These are phyloP conservation scores for Caenorhabditis imperialis DNA, from an alignment of 2,888 invertebrate species.

Conservation along the genomic window DNA sequence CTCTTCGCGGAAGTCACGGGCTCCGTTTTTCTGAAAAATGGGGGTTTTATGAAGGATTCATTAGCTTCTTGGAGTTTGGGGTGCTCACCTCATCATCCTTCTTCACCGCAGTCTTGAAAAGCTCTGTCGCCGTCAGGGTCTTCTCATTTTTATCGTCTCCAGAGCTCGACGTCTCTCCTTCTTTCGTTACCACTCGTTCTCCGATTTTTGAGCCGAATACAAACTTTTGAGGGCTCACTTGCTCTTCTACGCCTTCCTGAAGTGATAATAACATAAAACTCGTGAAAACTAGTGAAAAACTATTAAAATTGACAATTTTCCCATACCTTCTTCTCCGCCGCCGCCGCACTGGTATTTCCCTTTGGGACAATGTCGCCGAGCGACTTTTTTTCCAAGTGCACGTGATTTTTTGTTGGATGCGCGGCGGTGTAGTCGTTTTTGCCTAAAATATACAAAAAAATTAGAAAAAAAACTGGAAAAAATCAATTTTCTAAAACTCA, in stretches of 20 bases:
- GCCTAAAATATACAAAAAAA: conserved; percentile 37
- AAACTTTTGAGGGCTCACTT: conserved; percentile 24
- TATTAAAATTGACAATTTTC: background rate
- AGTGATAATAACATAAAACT: background rate
- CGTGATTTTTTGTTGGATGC: conserved; percentile 30
- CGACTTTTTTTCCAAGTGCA: conserved; percentile 57
- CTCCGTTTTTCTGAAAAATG: conserved; percentile 37
- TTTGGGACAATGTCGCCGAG: conserved; percentile 54
- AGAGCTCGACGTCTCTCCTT: conserved; percentile 4
- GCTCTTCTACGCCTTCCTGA: conserved; percentile 30
- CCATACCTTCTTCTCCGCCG: conserved; percentile 14
- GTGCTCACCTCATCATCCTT: conserved; percentile 45
- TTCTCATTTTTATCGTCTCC: conserved; percentile 39
- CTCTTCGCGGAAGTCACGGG: conserved; percentile 44
- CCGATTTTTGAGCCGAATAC: conserved; percentile 62
- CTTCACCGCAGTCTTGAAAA: conserved; percentile 51
- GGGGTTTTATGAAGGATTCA: too few species aligned
- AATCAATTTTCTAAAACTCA: conserved; percentile 31
- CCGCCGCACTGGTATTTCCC: too few species aligned
- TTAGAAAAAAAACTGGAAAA: background rate
- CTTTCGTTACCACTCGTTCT: conserved; percentile 53
- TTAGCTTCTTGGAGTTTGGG: too few species aligned
- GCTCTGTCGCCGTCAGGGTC: conserved; percentile 49
- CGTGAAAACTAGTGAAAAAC: too few species aligned
- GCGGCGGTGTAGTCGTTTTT: conserved; percentile 53